Evolutionary conservation across 2,113 vertebrate species (phyloP), one percentile per base, ranked within the genome.

Genomic region (Petrocephalus microphthalmus): DNA sequence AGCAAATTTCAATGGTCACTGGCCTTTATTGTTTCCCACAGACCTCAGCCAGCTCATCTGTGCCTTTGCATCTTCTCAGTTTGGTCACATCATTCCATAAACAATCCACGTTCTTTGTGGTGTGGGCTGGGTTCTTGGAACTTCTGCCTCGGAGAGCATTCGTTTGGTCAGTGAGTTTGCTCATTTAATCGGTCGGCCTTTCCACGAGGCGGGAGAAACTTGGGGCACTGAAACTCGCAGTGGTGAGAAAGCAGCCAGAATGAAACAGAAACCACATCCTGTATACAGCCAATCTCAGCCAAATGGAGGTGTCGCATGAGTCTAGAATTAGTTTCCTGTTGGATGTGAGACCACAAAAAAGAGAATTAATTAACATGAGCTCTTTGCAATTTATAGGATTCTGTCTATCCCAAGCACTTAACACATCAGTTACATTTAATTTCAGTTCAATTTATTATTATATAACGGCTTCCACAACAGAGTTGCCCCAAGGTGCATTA

Each of bases 41-140:
- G 42, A 52, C 64, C 64, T 60, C 42, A 49, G 57, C 49, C 86
- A 74, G 87, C 47, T 87, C 87, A 74, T 67, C 25, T 22, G 57
- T 1, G 42, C 57, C 11, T 29, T 84, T n/a, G 81, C 22, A 84
- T 25, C 42, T 84, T 54, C 52, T 17, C 49, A 13, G 49, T 57
- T 29, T 81, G 42, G 87, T 88, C 67, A 88, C 25, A 56, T n/a
- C 29, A 42, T 64, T 37, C 33, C 33, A 56, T 25, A 81, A 74
- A 25, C 51, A 5, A 20, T 82, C 87, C 19, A n/a, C 52, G 78
- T 56, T 19, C 49, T 52, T 33, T 81, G 71, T 42, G 29, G 51
- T 87, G 17, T 45, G 54, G 47, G 20, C 1, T 45, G 15, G 19
- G 25, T 54, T 71, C 49, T 78, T 81, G 51, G 71, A 81, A 47